Evolutionary conservation across 2,113 vertebrate species (phyloP).

Genomic region (Geococcyx californianus): DNA sequence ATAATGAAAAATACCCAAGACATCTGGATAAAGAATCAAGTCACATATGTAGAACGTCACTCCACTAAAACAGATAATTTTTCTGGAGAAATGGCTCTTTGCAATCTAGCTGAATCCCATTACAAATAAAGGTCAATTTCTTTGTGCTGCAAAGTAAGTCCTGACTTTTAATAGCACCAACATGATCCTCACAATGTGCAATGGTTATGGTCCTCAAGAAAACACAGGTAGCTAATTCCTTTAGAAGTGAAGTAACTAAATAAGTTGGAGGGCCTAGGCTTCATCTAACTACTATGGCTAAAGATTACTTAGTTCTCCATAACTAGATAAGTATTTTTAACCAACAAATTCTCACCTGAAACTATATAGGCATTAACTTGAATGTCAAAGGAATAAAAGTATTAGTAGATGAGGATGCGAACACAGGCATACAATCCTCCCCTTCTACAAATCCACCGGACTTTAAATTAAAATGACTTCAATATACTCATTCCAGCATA

Average conservation of each 20-base stretch:
- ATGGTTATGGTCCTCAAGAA: background rate
- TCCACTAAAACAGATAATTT: background rate
- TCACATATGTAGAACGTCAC: background rate
- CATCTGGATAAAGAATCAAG: background rate
- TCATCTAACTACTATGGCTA: background rate
- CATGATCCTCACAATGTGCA: background rate
- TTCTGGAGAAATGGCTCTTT: background rate
- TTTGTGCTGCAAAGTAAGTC: background rate
- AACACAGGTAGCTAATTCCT: background rate
- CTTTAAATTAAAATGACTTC: background rate
- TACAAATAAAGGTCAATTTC: background rate
- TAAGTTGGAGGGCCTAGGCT: background rate
- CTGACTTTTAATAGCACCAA: background rate
- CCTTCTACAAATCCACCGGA: background rate
- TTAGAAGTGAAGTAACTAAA: background rate
- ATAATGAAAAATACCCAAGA: background rate
- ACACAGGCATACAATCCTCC: background rate
- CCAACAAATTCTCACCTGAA: background rate
- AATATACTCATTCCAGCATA: background rate
- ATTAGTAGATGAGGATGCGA: background rate
- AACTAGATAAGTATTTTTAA: background rate
- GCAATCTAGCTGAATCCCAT: background rate
- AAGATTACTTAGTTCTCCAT: background rate
- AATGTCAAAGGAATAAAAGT: background rate
- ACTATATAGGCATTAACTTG: background rate